Conservation (phyloP, 2,113 vertebrate genomes). For the Tyto alba region DNA sequence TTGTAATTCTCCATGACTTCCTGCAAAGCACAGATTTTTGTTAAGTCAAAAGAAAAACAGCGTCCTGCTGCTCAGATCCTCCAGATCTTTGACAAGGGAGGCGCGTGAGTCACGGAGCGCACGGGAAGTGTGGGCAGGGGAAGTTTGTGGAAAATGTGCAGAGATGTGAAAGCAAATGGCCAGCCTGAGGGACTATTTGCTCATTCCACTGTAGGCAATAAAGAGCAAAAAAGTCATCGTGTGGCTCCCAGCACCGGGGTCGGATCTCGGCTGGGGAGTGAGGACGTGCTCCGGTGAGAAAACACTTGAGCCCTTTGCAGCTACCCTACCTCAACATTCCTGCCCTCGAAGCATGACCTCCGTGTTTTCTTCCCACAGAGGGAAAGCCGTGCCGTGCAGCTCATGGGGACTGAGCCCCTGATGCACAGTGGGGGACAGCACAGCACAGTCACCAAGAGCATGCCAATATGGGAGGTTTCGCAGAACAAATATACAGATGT, state of each 20-base stretch:
- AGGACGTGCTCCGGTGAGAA: neutral
- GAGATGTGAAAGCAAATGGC: neutral
- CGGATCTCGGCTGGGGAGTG: neutral
- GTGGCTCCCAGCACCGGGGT: rapidly evolving
- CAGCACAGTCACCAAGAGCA: rapidly evolving
- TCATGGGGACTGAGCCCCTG: neutral
- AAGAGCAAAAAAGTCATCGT: neutral
- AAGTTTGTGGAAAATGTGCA: neutral
- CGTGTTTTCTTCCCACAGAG: rapidly evolving
- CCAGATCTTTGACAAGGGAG: neutral
- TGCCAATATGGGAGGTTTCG: neutral
- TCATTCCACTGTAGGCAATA: neutral
- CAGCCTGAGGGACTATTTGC: neutral
- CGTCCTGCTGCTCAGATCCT: neutral
- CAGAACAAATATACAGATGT: neutral
- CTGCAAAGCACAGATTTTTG: neutral
- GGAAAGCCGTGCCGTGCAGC: neutral
- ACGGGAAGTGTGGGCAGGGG: neutral
- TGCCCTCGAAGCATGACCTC: neutral
- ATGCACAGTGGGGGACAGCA: rapidly evolving
- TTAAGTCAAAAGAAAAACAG: neutral
- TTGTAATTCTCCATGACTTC: neutral
- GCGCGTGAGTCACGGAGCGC: neutral
- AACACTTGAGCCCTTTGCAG: neutral
- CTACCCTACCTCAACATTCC: neutral